These are phyloP conservation scores for Callinectes sapidus DNA, from an alignment of 2,888 invertebrate genomes.

Conservation along the genomic window DNA sequence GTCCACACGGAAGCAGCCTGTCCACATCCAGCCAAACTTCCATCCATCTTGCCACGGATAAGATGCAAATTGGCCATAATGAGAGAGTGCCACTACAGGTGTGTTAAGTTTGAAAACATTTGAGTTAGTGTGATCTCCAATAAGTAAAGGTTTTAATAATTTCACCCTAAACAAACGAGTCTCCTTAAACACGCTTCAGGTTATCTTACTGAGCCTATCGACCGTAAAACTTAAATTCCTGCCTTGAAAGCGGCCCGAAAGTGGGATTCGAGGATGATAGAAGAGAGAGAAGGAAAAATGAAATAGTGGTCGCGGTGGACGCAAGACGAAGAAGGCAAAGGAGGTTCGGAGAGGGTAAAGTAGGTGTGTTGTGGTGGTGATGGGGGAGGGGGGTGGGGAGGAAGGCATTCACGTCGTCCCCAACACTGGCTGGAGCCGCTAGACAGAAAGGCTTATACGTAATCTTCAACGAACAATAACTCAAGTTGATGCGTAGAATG, in stretches of 20 bases:
- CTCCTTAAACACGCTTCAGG: neutral
- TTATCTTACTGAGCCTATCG: neutral
- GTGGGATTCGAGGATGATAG: neutral
- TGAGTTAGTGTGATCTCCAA: neutral
- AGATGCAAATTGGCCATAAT: neutral
- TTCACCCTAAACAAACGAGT: neutral
- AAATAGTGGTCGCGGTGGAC: neutral
- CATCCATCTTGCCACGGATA: neutral
- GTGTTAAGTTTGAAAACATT: neutral
- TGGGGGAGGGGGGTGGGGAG: no score
- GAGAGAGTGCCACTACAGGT: neutral
- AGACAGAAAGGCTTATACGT: neutral
- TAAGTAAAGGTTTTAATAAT: neutral
- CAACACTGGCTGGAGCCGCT: neutral
- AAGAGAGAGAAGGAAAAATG: neutral
- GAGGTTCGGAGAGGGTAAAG: neutral
- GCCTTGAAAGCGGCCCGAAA: neutral
- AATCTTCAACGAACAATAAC: neutral
- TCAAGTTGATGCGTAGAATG: neutral
- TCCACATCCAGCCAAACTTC: neutral
- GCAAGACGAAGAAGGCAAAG: neutral
- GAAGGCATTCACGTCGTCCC: neutral
- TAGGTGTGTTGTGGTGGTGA: no score
- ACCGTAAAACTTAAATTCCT: slow-evolving; percentile 15
- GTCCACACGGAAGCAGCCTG: neutral